Evolutionary conservation across 2,888 invertebrate species (phyloP), one percentile per base, ranked within the genome.

Genomic region (Polyommatus icarus): DNA sequence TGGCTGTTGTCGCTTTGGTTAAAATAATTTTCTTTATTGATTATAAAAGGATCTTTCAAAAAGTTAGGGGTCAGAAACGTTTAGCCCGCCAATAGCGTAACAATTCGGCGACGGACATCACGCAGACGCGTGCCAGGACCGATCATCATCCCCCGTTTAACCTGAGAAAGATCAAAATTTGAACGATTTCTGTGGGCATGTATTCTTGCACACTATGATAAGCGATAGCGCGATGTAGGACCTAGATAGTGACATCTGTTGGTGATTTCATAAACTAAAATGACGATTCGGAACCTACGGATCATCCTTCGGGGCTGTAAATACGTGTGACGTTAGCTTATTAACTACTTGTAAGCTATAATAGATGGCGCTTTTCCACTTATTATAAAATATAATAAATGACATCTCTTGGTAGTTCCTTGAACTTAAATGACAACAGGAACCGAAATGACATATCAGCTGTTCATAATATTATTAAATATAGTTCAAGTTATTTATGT

Each of bases 131-230:
- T 87, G 93, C 76, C 78, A 12, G 82, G 85, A 85, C 92, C 91
- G 86, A 92, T 93, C 93, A 93, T 93, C 93, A 93, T 87, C 79
- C 93, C 91, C 93, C 92, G 86, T 92, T 90, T 84, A 91, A 93
- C 92, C 93, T 92, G 90, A 84, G 93, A 93, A 92, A 93, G 93
- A 93, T 93, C 92, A 54, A 81, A 0, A 15, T 1, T 0, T 0
- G 0, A 0, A 6, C 0, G 0, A 4, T 24, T 20, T 32, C 6
- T 5, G 18, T 29, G 10, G 5, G 46, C 1, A 0, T 12, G 6
- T 40, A 12, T 59, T 40, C 7, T 18, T 46, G 12, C 46, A 29
- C 18, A 15, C 59, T 29, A 3, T 24, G 36, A 24, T 0, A 15
- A 77, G 20, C 29, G 46, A 29, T 59, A 59, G 46, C 72, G 77